Base-by-base conservation (phyloP, 2,113 vertebrate genomes). In the Lagopus muta region DNA sequence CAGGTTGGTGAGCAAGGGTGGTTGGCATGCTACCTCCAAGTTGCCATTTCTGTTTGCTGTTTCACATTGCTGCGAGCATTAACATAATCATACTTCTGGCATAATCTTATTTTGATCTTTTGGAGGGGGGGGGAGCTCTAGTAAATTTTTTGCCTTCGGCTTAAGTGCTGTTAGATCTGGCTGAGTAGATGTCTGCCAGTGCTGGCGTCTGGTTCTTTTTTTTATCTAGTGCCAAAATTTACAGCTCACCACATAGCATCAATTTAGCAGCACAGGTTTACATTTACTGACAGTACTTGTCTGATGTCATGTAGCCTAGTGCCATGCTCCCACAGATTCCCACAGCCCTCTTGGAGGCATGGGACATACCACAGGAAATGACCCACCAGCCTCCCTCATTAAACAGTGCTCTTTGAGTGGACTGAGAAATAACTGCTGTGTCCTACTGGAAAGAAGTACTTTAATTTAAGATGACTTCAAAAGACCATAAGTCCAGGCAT, bases 51-150 rank as follows among this genome's bases (percentile, higher is more conserved):
- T 32, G 50, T 93, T 94, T 95, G 72, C 82, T 82, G 80, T 10
- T 60, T 90, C 92, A 36, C 67, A 74, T 90, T 90, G 83, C 84
- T 89, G 42, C 0, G 5, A 76, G 83, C 77, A 84, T 95, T 94
- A 94, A 84, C 92, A 4, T 84, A 94, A 93, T 94, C 40, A 3
- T 82, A 50, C 71, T 96, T 81, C 25, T 95, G 89, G 81, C 47
- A 62, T 94, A 94, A 89, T 93, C 93, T 90, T 76, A 69, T 93
- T 95, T 96, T 96, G 81, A 90, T 95, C 96, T 96, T 95, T n/a
- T 78, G 74, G 73, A 54, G 94, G 73, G 70, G 58, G 94, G 73
- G 66, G 86, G 75, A 82, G 66, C 67, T 93, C 58, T 79, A 87
- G 75, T 74, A 75, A 87, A 77, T 93, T 91, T 94, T 92, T 95